phyloP scores from a whole-genome alignment of 1,140 invertebrate genomes.

The Zaprionus inermis region DNA sequence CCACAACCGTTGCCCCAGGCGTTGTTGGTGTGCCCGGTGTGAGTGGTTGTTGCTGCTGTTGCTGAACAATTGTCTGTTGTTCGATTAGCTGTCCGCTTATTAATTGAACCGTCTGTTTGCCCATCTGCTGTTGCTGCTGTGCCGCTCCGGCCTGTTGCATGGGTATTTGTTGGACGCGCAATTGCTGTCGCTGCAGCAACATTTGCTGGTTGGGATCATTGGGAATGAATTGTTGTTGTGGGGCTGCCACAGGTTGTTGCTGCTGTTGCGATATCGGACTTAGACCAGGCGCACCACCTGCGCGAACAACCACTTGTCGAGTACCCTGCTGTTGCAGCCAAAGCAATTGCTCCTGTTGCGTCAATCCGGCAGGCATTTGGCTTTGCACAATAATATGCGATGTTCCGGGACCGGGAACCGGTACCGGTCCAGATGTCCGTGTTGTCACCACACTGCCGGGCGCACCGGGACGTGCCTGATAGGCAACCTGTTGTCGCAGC shows the following conservation, averaged over 20 bases:
- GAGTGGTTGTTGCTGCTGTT: conserved; percentile 83
- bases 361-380: conserved; percentile 87
- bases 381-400: conserved; percentile 86
- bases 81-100: conserved; percentile 75
- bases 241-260: conserved; percentile 48
- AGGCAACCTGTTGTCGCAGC: conserved; percentile 85
- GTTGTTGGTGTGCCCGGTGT: conserved; percentile 61
- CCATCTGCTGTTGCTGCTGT: conserved; percentile 81
- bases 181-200: conserved; percentile 82
- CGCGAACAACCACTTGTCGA: conserved; percentile 85
- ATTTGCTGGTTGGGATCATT: conserved; percentile 80
- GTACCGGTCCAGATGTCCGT: conserved; percentile 85
- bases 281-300: conserved; percentile 83
- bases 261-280: conserved; percentile 83
- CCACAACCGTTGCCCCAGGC: conserved; percentile 43
- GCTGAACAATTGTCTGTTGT: conserved; percentile 85
- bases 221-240: conserved; percentile 60
- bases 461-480: conserved; percentile 85
- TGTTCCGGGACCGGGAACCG: conserved; percentile 72
- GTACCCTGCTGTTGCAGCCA: conserved; percentile 89
- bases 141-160: conserved; percentile 84
- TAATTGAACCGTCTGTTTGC: conserved; percentile 85
- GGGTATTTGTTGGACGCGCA: conserved; percentile 86
- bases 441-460: conserved; percentile 85
- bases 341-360: conserved; percentile 88